Conservation (phyloP, 2,888 invertebrate genomes). For the Heliconius ethilla region DNA sequence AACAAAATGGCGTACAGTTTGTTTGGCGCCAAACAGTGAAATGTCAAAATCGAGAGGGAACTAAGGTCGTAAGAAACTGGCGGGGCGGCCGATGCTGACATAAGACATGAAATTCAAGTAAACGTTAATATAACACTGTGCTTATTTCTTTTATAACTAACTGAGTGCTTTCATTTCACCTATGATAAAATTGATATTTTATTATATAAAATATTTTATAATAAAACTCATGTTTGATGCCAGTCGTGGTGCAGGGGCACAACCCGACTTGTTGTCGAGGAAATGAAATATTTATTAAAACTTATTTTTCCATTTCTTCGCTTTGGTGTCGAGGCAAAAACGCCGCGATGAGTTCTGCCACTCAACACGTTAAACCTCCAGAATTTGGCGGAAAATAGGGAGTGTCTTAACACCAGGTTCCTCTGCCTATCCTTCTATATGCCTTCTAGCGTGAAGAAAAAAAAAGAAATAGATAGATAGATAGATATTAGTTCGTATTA, state of each 20-base stretch:
- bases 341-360: too few relatives aligned
- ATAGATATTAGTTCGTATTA: too few relatives aligned
- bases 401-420: neutral
- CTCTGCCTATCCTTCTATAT: neutral
- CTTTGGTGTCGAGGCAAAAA: neutral
- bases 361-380: neutral
- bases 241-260: neutral
- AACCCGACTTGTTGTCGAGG: neutral
- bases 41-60: constrained; percentile 64
- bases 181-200: neutral
- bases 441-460: too few relatives aligned
- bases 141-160: neutral
- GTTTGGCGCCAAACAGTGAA: constrained; percentile 68
- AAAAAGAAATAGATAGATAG: too few relatives aligned
- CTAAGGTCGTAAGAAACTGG: constrained; percentile 53
- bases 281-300: neutral
- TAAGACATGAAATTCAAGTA: constrained; percentile 21
- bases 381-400: neutral
- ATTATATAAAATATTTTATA: too few relatives aligned
- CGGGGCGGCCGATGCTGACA: constrained; percentile 36
- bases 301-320: neutral
- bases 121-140: neutral
- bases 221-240: neutral
- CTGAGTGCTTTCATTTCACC: neutral
- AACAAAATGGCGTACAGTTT: constrained; percentile 45